These are phyloP conservation scores for Halcyon smyrnensis DNA, from an alignment of 2,797 vertebrate species.

Conservation along the genomic window DNA sequence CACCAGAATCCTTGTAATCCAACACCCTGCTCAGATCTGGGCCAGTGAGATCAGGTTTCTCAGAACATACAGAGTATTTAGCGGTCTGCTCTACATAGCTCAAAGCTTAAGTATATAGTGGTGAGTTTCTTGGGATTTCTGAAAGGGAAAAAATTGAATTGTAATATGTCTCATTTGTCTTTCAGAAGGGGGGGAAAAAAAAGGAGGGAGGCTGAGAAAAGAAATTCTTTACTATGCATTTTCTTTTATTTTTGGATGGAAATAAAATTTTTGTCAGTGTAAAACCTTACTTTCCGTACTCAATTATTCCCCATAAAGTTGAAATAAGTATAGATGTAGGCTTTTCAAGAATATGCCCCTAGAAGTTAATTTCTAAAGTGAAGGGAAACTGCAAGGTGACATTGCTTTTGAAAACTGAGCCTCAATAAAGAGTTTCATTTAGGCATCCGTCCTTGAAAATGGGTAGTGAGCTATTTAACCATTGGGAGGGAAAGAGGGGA, in stretches of 20 bases:
- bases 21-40: background rate
- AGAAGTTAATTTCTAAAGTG: conserved; percentile 41
- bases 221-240: conserved; percentile 16
- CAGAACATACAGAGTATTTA: background rate
- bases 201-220: background rate
- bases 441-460: conserved; percentile 43
- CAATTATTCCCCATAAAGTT: conserved; percentile 48
- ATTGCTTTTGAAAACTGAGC: conserved; percentile 28
- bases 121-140: background rate
- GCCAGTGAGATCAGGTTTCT: background rate
- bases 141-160: background rate
- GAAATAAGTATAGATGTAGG: conserved; percentile 26
- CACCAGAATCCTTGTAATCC: background rate
- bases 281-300: conserved; percentile 35
- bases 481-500: background rate
- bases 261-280: conserved; percentile 54
- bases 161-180: background rate
- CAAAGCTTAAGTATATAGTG: background rate
- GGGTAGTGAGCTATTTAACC: background rate
- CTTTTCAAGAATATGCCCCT: conserved; percentile 28
- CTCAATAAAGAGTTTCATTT: conserved; percentile 29
- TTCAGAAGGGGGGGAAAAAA: background rate
- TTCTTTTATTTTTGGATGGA: conserved; percentile 39
- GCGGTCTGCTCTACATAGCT: background rate
- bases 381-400: conserved; percentile 17